Evolutionary conservation across 1,140 invertebrate species (phyloP).

Genomic region (Euura saliciscinereae): DNA sequence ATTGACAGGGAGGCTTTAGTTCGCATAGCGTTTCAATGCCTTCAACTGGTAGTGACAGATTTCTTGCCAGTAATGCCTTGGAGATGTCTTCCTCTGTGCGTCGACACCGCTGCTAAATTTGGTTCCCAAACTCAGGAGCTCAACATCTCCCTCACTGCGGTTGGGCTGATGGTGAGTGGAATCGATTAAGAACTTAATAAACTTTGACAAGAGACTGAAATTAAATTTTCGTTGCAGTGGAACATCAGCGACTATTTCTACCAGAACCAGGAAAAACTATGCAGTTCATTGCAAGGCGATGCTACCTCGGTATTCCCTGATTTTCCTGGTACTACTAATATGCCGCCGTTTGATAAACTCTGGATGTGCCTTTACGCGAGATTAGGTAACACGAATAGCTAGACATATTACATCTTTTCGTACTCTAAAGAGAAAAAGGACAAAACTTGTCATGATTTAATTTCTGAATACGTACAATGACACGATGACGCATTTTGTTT

Average conservation of each 20-base stretch:
- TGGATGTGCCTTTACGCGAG: slow-evolving; percentile 95
- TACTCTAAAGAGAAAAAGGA: slow-evolving; percentile 10
- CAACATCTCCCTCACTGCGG: slow-evolving; percentile 97
- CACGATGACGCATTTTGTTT: too few relatives aligned
- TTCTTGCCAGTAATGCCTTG: slow-evolving; percentile 89
- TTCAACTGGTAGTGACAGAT: slow-evolving; percentile 96
- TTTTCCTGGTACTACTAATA: slow-evolving; percentile 81
- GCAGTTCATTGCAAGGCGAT: slow-evolving; percentile 72
- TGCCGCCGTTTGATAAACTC: slow-evolving; percentile 89
- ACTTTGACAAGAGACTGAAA: slow-evolving; percentile 9
- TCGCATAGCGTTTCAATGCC: slow-evolving; percentile 92
- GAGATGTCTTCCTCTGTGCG: slow-evolving; percentile 86
- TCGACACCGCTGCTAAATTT: slow-evolving; percentile 95
- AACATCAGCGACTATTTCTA: slow-evolving; percentile 97
- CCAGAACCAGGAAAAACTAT: slow-evolving; percentile 91
- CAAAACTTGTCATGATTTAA: slow-evolving; percentile 12
- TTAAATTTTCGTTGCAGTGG: slow-evolving; percentile 72
- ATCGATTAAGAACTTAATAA: slow-evolving; percentile 6
- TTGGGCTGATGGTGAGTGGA: slow-evolving; percentile 86
- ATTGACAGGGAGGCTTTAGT: slow-evolving; percentile 85
- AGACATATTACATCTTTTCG: slow-evolving; percentile 7
- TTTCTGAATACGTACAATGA: too few relatives aligned
- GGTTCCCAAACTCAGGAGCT: slow-evolving; percentile 95
- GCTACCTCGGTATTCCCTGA: slow-evolving; percentile 75
- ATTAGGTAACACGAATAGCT: slow-evolving; percentile 63